Conservation (phyloP, 1,140 invertebrate species). For the Zaprionus nigranus region DNA sequence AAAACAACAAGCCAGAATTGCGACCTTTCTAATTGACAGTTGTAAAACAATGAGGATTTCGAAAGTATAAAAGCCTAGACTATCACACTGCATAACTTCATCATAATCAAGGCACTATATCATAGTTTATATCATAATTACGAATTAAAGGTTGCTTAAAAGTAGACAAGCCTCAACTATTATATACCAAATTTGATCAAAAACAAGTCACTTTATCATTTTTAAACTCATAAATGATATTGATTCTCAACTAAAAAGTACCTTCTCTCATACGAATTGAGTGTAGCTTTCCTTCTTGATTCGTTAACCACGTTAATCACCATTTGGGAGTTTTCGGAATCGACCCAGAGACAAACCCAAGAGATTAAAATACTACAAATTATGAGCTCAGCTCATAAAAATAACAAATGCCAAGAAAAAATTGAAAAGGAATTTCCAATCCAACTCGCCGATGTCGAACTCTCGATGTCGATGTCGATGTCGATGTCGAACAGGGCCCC, state of each 20-base stretch:
- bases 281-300: neutral
- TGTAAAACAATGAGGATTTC: constrained; percentile 56
- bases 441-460: neutral
- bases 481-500: constrained; percentile 54
- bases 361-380: constrained; percentile 50
- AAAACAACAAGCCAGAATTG: constrained; percentile 42
- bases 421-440: constrained; percentile 63
- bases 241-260: neutral
- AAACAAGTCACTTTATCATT: no score
- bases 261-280: neutral
- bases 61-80: neutral
- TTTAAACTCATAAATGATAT: neutral
- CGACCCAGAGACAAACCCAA: constrained; percentile 48
- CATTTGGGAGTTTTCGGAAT: constrained; percentile 43
- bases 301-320: constrained; percentile 24
- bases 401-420: constrained; percentile 54
- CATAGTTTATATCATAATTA: neutral
- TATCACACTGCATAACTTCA: neutral
- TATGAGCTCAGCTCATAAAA: constrained; percentile 79
- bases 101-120: neutral
- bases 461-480: constrained; percentile 19
- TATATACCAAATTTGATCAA: neutral
- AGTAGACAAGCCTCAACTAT: neutral
- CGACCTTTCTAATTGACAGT: constrained; percentile 74
- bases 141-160: no score